A percentile compares a stretch with the other conserved stretches of the same genome.
Conservation (phyloP, 2,888 invertebrate species). For the Microdon myrmicae region DNA sequence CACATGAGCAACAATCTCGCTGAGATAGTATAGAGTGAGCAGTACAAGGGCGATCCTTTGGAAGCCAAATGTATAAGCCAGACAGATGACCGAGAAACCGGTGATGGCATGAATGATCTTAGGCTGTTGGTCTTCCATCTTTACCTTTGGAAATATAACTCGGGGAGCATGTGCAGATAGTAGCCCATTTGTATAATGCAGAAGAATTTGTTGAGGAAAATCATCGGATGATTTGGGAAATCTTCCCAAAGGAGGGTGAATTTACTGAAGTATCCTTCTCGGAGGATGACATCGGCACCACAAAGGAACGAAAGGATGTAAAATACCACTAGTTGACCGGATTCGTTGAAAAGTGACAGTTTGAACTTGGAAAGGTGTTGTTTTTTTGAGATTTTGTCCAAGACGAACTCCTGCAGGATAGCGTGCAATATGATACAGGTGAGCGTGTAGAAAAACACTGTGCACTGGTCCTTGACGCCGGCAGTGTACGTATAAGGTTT, state of each 20-base stretch:
- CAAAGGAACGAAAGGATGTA: conserved; percentile 89
- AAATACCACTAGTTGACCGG: conserved; percentile 93
- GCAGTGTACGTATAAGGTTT: conserved; percentile 80
- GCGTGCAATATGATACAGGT: conserved; percentile 98
- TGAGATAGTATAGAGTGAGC: conserved; percentile 88
- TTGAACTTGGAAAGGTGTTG: conserved; percentile 96
- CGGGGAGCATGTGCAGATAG: conserved; percentile 95
- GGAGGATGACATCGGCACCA: conserved; percentile 90
- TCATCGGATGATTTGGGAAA: conserved; percentile 86
- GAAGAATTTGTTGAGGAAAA: conserved; percentile 92
- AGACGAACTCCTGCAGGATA: conserved; percentile 95
- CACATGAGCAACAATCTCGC: conserved; percentile 87
- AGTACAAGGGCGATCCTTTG: conserved; percentile 89
- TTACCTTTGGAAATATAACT: conserved; percentile 96
- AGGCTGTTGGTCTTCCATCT: conserved; percentile 86
- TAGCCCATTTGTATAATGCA: conserved; percentile 94
- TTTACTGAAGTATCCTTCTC: conserved; percentile 72
- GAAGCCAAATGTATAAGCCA: conserved; percentile 92
- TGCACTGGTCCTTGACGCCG: conserved; percentile 91
- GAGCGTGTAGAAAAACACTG: conserved; percentile 95
- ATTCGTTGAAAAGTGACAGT: conserved; percentile 94
- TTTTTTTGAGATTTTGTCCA: conserved; percentile 96
- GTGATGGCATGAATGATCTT: conserved; percentile 81
- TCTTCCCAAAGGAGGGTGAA: conserved; percentile 72
- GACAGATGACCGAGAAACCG: conserved; percentile 82